Conservation (phyloP, 2,888 invertebrate genomes). For the Drosophila tripunctata region DNA sequence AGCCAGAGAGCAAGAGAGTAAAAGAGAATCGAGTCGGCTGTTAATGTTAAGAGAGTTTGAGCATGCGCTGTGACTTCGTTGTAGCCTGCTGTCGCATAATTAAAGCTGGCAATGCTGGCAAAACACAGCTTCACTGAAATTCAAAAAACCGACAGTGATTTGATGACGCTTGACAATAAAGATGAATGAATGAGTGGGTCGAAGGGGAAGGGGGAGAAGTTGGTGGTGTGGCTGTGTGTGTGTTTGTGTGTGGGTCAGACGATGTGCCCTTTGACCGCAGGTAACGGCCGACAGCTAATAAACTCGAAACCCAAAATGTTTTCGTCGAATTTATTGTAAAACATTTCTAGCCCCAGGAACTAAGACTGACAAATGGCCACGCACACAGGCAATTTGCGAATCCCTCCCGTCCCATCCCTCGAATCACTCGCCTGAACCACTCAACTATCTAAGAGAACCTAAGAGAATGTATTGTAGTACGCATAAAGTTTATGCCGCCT, state of each 20-base stretch:
- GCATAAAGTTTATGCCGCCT: slow-evolving; percentile 41
- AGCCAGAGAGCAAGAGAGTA: slow-evolving; percentile 9
- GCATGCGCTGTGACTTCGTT: slow-evolving; percentile 45
- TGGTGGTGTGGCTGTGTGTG: background rate
- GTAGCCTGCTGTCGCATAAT: slow-evolving; percentile 6
- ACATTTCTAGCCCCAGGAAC: slow-evolving; percentile 58
- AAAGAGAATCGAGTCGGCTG: too few species aligned
- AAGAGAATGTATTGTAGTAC: slow-evolving; percentile 10
- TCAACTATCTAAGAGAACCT: background rate
- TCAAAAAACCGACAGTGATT: slow-evolving; percentile 64
- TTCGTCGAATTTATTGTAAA: slow-evolving; percentile 71
- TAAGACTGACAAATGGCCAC: slow-evolving; percentile 78
- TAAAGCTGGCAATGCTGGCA: slow-evolving; percentile 66
- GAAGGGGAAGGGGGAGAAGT: background rate
- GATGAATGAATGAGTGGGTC: slow-evolving; percentile 59
- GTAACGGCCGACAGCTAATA: slow-evolving; percentile 72
- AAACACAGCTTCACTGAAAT: slow-evolving; percentile 5
- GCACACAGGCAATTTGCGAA: slow-evolving; percentile 74
- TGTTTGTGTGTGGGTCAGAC: background rate
- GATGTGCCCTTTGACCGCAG: slow-evolving; percentile 70
- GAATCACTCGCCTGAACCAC: too few species aligned
- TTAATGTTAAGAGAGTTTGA: slow-evolving; percentile 42
- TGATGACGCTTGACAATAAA: slow-evolving; percentile 69
- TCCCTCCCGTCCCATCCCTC: background rate
- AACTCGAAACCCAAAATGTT: slow-evolving; percentile 71